Percentiles rank a stretch among this genome's conserved stretches.
Evolutionary conservation across 1,140 invertebrate species (phyloP).

Genomic region (Chymomyza costata): DNA sequence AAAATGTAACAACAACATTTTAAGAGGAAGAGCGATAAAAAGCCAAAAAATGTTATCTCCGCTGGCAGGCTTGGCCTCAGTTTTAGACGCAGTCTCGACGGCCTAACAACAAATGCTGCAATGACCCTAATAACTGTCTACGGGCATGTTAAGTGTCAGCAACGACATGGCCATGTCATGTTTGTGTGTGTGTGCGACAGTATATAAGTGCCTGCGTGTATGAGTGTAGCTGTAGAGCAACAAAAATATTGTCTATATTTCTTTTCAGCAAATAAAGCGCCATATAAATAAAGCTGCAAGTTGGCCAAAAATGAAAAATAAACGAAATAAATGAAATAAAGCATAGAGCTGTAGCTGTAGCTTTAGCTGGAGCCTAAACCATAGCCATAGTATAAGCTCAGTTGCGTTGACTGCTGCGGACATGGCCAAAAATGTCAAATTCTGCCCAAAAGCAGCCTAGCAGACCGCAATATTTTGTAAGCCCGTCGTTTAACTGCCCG

Average conservation of each 20-base stretch:
- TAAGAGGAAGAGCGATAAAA: not conserved
- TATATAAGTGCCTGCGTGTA: conserved; percentile 12
- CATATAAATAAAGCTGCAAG: conserved; percentile 69
- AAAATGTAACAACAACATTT: no score
- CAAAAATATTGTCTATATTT: conserved; percentile 69
- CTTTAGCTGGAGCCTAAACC: not conserved
- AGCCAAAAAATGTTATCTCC: conserved; percentile 26
- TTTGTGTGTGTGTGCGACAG: conserved; percentile 23
- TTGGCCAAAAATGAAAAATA: conserved; percentile 44
- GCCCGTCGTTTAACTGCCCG: not conserved
- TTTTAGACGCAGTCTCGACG: not conserved
- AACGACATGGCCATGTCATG: conserved; percentile 65
- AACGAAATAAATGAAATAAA: conserved; percentile 26
- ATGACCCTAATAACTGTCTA: conserved; percentile 71
- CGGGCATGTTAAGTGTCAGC: conserved; percentile 71
- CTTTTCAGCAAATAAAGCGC: conserved; percentile 68
- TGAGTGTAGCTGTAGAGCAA: conserved; percentile 11
- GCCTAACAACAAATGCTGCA: conserved; percentile 21
- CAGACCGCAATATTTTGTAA: conserved; percentile 64
- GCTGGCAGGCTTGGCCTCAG: conserved; percentile 12
- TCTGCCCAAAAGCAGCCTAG: conserved; percentile 63
- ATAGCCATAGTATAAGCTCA: not conserved
- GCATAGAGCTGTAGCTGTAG: no score
- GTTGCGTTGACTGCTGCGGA: not conserved
- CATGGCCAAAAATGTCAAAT: conserved; percentile 62